phyloP scores from a whole-genome alignment of 2,113 vertebrate species.

The Glareola pratincola region DNA sequence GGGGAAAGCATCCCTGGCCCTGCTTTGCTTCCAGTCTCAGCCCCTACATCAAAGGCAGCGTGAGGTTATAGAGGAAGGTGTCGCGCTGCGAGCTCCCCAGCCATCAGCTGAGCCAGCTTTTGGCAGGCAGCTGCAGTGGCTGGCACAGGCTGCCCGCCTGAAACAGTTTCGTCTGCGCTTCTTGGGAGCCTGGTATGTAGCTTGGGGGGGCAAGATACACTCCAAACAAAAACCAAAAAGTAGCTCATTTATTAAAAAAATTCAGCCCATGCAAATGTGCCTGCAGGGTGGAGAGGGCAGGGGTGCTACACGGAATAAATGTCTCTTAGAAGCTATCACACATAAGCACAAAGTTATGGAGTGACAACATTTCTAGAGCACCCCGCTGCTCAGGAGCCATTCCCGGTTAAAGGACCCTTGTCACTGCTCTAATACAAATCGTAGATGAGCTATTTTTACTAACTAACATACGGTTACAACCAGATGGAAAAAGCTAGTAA shows the following conservation, averaged over 20 bases:
- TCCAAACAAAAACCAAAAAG: background rate
- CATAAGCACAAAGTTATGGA: background rate
- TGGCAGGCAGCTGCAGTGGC: accelerated
- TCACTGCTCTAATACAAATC: background rate
- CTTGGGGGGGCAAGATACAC: background rate
- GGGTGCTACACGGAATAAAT: background rate
- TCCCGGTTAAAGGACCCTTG: background rate
- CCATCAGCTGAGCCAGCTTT: background rate
- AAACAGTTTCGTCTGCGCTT: background rate
- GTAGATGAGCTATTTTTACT: background rate
- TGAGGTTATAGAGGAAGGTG: background rate
- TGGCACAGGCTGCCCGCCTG: accelerated
- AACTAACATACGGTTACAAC: background rate
- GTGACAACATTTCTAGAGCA: background rate
- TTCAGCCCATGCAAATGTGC: background rate
- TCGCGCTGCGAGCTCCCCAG: background rate
- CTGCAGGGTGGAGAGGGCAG: background rate
- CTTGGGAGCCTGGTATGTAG: background rate
- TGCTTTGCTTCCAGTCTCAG: background rate
- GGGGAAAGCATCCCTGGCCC: background rate
- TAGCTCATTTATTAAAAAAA: background rate
- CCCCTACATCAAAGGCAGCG: background rate
- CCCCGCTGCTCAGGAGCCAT: background rate
- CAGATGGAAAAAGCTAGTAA: background rate
- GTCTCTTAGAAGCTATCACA: background rate